Conservation (phyloP, 2,888 invertebrate species). For the Tipula lateralis region DNA sequence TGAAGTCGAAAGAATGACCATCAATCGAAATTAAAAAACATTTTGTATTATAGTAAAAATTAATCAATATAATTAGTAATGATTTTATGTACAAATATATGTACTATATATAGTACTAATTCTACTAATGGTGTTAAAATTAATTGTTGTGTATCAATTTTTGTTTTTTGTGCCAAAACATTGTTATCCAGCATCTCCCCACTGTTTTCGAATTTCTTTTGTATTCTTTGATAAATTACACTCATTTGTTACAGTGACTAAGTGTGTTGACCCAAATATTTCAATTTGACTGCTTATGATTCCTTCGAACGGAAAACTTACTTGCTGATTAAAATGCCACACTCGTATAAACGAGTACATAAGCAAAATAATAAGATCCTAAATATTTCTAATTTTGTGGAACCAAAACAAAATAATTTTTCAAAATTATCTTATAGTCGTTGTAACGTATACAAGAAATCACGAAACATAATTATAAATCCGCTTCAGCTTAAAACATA, state of each 20-base stretch:
- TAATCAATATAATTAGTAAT: not conserved
- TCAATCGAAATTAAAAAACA: not conserved
- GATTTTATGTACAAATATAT: no score
- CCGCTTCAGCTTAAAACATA: not conserved
- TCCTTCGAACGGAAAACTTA: not conserved
- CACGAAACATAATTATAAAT: not conserved
- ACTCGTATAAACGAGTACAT: no score
- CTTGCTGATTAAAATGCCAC: no score
- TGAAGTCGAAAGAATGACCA: not conserved
- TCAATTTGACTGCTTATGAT: not conserved
- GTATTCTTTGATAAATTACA: not conserved
- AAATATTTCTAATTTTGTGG: not conserved
- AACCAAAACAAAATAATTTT: not conserved
- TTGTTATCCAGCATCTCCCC: not conserved
- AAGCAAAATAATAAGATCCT: not conserved
- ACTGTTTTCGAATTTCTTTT: no score
- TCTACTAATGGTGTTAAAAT: not conserved
- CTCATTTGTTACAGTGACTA: not conserved
- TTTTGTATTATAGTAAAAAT: not conserved
- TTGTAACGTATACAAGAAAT: not conserved
- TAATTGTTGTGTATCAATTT: not conserved
- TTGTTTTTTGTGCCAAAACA: not conserved
- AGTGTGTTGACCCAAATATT: not conserved
- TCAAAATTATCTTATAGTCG: not conserved
- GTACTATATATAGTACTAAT: not conserved